A percentile compares a stretch with the other conserved stretches of the same genome.
Evolutionary conservation across 2,888 invertebrate genomes (phyloP).

Genomic region (Agrilus cyanescens): DNA sequence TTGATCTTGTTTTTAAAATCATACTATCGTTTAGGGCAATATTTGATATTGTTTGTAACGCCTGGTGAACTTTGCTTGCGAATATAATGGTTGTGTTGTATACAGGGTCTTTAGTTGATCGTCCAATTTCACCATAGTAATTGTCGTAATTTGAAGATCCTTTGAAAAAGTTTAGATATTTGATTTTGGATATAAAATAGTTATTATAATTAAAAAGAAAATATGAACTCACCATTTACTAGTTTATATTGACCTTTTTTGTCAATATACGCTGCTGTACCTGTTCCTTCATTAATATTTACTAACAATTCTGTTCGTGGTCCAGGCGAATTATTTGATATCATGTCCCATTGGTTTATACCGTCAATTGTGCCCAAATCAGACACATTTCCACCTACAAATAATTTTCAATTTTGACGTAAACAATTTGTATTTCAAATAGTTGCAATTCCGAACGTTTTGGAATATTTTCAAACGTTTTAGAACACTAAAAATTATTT

Average conservation of each 20-base stretch:
- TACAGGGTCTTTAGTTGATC: constrained; percentile 16
- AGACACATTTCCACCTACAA: constrained; percentile 31
- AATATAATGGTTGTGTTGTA: constrained; percentile 22
- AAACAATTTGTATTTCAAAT: too few species aligned
- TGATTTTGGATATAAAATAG: background rate
- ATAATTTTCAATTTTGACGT: background rate
- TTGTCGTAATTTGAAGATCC: constrained; percentile 19
- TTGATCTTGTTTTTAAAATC: constrained; percentile 14
- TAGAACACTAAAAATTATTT: background rate
- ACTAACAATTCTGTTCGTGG: constrained; percentile 21
- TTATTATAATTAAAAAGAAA: background rate
- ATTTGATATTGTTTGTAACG: constrained; percentile 17
- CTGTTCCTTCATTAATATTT: constrained; percentile 29
- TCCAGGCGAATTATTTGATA: constrained; percentile 17
- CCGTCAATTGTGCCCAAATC: constrained; percentile 29
- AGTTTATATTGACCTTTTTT: constrained; percentile 26
- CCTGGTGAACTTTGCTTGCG: constrained; percentile 22
- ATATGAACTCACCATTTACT: constrained; percentile 22
- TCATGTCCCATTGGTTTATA: constrained; percentile 29
- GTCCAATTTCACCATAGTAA: constrained; percentile 23
- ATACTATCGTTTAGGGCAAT: constrained; percentile 12
- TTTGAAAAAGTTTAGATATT: constrained; percentile 1
- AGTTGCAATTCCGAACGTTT: too few species aligned
- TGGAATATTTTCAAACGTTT: too few species aligned
- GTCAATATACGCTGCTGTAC: constrained; percentile 30